Percentiles rank a stretch among this genome's conserved stretches.
These are phyloP conservation scores for Protonibea diacanthus DNA, from an alignment of 2,797 vertebrate species.

Conservation along the genomic window DNA sequence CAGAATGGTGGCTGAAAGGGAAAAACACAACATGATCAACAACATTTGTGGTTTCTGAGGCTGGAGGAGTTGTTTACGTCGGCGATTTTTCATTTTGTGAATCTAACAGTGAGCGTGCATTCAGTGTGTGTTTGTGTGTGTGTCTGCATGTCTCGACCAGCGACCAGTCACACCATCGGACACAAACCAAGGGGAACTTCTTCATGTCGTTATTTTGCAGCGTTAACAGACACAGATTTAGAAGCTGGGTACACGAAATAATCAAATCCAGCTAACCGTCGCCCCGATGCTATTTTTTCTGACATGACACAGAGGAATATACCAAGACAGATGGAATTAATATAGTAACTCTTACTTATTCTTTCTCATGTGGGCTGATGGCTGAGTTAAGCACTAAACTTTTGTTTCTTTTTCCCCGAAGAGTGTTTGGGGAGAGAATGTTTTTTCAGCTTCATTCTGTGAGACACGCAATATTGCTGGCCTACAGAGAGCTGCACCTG, in stretches of 20 bases:
- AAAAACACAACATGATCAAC: conserved; percentile 19
- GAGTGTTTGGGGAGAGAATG: not conserved
- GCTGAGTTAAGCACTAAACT: conserved; percentile 1
- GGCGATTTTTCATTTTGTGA: not conserved
- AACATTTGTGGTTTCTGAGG: not conserved
- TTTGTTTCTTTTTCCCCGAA: not conserved
- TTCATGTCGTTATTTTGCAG: too few species aligned
- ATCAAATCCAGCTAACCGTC: too few species aligned
- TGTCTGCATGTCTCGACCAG: too few species aligned
- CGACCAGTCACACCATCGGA: too few species aligned
- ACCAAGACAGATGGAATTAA: not conserved
- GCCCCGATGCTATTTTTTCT: conserved; percentile 7
- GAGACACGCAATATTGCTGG: not conserved
- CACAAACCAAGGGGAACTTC: too few species aligned
- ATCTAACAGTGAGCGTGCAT: too few species aligned
- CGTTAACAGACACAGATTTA: too few species aligned
- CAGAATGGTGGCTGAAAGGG: conserved; percentile 94
- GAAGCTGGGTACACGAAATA: too few species aligned
- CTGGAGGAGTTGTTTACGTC: not conserved
- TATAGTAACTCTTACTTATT: not conserved
- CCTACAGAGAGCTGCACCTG: conserved; percentile 6
- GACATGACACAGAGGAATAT: not conserved
- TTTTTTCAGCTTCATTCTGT: not conserved
- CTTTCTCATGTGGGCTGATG: conserved; percentile 4
- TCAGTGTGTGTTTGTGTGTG: too few species aligned